Evolutionary conservation across 1,140 invertebrate species (phyloP), one percentile per base, ranked within the genome.

Genomic region (Bactericera cockerelli): DNA sequence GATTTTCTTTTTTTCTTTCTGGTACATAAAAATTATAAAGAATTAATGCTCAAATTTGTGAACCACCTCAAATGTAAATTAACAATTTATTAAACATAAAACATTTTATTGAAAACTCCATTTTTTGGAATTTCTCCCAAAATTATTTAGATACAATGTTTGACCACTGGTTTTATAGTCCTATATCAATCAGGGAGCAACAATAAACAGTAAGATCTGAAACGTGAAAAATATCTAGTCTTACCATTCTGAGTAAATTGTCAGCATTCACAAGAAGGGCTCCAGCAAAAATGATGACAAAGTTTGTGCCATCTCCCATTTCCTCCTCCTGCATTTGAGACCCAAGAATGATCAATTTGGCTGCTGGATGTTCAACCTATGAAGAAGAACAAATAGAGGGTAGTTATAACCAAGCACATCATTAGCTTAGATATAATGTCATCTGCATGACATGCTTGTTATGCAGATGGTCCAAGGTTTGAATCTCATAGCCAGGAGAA

Each of bases 271-370:
- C 91, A 3, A 99, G 73, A 16, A 99, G 74, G 58, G 93, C 85
- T 22, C 94, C 94, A 66, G 89, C 87, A 63, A 99, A 79, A 3
- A 98, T 87, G 28, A 99, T 84, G 1, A 98, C 94, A 77, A 97
- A 97, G 71, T 99, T 99, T 8, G 96, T 99, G 42, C 94, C 95
- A 80, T 99, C 97, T 24, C 97, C 97, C 65, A 97, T 87, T 80
- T 99, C 95, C 68, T 94, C 83, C 74, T 99, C 93, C 75, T 99
- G 95, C 86, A 98, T 98, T 75, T 98, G 84, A 63, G 93, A 93
- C 16, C 89, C 93, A 66, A 98, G 74, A 6, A 98, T 88, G 72
- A 99, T 83, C 42, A 99, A 77, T 71, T 95, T 97, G n/a, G 94
- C 97, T 54, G 96, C 96, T 56, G 96, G 97, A 76, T 99, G 96